phyloP scores from a whole-genome alignment of 2,797 vertebrate species.

The Ispidina lecontei region DNA sequence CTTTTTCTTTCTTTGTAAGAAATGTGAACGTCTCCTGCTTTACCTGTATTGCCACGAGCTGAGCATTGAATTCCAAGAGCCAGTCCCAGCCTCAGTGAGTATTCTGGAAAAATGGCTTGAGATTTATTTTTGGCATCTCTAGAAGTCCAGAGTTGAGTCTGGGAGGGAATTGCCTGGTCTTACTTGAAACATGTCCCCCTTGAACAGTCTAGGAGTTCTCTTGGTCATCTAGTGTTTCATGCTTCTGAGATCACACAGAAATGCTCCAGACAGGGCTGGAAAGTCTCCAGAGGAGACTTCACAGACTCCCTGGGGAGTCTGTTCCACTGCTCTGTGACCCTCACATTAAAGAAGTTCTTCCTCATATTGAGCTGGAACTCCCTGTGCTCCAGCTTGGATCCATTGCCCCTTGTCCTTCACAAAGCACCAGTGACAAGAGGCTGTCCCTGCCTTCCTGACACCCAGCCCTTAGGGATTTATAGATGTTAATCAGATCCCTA shows the following conservation, averaged over 20 bases:
- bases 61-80: constrained; percentile 96
- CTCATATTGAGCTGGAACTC: no score
- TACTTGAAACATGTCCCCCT: neutral
- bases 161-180: neutral
- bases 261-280: no score
- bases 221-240: neutral
- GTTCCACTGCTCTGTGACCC: no score
- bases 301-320: no score
- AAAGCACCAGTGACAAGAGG: no score
- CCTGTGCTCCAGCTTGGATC: no score
- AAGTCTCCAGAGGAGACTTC: no score
- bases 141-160: neutral
- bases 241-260: neutral
- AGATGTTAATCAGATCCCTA: no score
- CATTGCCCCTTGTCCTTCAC: no score
- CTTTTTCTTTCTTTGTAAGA: constrained; percentile 78
- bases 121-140: neutral
- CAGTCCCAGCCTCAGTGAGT: constrained; percentile 94
- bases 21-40: constrained; percentile 95
- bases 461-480: no score
- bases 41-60: constrained; percentile 96
- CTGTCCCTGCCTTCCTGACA: no score
- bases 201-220: neutral
- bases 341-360: no score
- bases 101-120: neutral